A percentile compares a stretch with the other conserved stretches of the same genome.
Conservation (phyloP, 53 echinoderm and acorn worm species). For the Stichopus horrens region DNA sequence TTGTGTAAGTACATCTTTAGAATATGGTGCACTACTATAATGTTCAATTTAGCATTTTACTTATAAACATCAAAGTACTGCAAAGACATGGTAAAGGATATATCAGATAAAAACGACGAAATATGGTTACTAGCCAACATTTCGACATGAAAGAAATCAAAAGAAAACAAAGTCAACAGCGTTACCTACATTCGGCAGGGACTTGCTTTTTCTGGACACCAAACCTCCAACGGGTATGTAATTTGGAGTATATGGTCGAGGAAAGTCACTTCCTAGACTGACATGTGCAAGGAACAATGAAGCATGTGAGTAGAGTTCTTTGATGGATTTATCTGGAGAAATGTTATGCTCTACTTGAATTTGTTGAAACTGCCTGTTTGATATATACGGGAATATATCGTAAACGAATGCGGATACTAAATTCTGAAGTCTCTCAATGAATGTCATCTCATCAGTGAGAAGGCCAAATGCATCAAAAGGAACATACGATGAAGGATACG, state of each 20-base stretch:
- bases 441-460: constrained; percentile 49
- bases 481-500: constrained; percentile 49
- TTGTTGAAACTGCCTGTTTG: background rate
- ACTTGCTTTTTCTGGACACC: constrained; percentile 16
- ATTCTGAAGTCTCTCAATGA: constrained; percentile 48
- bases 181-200: constrained; percentile 36
- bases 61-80: background rate
- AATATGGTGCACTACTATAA: too few species aligned
- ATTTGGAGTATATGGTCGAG: constrained; percentile 37
- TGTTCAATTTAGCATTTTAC: background rate
- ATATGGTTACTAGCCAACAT: too few species aligned
- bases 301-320: constrained; percentile 17
- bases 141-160: too few species aligned
- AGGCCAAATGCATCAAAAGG: constrained; percentile 24
- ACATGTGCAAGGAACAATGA: constrained; percentile 15
- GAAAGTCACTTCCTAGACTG: constrained; percentile 32
- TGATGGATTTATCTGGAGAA: constrained; percentile 34
- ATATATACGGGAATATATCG: background rate
- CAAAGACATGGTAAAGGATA: too few species aligned
- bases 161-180: too few species aligned
- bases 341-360: constrained; percentile 11
- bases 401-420: background rate
- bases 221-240: constrained; percentile 34
- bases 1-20: too few species aligned
- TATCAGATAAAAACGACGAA: too few species aligned